Evolutionary conservation across 2,888 invertebrate genomes (phyloP), one percentile per base, ranked within the genome.

Genomic region (Drosophila histrio): DNA sequence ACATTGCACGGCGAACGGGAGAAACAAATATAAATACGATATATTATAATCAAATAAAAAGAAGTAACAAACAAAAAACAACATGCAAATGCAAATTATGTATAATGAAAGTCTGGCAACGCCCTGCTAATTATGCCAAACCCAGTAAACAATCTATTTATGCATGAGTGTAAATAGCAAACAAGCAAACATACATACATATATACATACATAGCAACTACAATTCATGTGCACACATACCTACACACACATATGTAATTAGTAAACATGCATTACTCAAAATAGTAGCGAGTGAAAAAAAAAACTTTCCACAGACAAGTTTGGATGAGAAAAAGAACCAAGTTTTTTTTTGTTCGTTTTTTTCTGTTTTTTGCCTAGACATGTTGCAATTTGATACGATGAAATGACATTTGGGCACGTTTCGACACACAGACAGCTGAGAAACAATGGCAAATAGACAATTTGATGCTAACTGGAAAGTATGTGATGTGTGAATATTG

Each of bases 61-160:
- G 11, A 24, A 11, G 3, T 2, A 41, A 41, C 7, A 15, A 24
- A 22, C 17, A 36, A 26, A 38, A 26, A 17, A 15, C 8, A 52
- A 11, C 41, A 41, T 52, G 39, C 43, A 50, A 49, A 53, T 75
- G 65, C 46, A 50, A 56, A 71, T 47, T 36, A 43, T 26, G 15
- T 36, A 43, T 26, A 19, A 56, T 30, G 54, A 62, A 76, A 62
- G 54, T 63, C 71, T 63, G 77, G 38, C 64, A 77, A 71, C 54
- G 64, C 47, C 47, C 38, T 34, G 47, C 39, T 72, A 53, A 69
- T 64, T 57, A 57, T 47, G 71, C 52, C 38, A 8, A 53, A 19
- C 46, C 60, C 22, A 50, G 22, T 41, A 63, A 62, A 43, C 26
- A 66, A 44, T 7, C 24, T n/a, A n/a, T n/a, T n/a, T n/a, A n/a